These are phyloP conservation scores for Chloromyia formosa DNA, from an alignment of 2,888 invertebrate genomes.

Conservation along the genomic window DNA sequence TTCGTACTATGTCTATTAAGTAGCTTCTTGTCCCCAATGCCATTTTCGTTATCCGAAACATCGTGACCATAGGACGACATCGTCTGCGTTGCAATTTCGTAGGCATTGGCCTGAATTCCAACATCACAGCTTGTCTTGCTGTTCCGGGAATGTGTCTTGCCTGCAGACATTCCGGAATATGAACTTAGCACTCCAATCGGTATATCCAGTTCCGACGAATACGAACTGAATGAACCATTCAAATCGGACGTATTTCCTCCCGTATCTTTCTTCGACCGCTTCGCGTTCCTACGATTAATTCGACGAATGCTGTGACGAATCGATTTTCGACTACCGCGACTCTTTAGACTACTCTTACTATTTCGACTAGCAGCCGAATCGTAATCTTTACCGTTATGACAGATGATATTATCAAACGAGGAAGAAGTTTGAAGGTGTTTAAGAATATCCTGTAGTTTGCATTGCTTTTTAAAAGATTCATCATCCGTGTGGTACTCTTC, in stretches of 20 bases:
- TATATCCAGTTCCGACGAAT: conserved; percentile 65
- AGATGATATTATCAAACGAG: conserved; percentile 54
- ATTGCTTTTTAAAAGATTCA: conserved; percentile 51
- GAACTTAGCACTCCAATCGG: conserved; percentile 62
- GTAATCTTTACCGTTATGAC: conserved; percentile 53
- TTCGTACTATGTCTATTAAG: background rate
- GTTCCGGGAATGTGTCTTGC: conserved; percentile 64
- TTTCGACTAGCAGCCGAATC: conserved; percentile 52
- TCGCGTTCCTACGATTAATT: conserved; percentile 31
- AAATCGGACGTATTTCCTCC: conserved; percentile 57
- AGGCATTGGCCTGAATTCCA: conserved; percentile 69
- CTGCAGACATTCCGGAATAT: conserved; percentile 64
- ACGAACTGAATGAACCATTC: conserved; percentile 58
- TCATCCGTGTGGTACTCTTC: conserved; percentile 54
- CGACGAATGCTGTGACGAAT: conserved; percentile 51
- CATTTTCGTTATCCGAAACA: background rate
- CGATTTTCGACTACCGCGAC: conserved; percentile 61
- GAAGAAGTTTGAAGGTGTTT: conserved; percentile 56
- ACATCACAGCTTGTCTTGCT: conserved; percentile 69
- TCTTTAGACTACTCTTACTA: conserved; percentile 56
- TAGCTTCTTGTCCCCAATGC: background rate
- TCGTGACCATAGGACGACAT: conserved; percentile 54
- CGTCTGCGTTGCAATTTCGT: conserved; percentile 66
- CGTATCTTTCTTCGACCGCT: conserved; percentile 51
- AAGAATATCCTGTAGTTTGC: conserved; percentile 53